These are phyloP conservation scores for Trochalopteron elliotii DNA, from an alignment of 2,113 vertebrate species.

Conservation along the genomic window DNA sequence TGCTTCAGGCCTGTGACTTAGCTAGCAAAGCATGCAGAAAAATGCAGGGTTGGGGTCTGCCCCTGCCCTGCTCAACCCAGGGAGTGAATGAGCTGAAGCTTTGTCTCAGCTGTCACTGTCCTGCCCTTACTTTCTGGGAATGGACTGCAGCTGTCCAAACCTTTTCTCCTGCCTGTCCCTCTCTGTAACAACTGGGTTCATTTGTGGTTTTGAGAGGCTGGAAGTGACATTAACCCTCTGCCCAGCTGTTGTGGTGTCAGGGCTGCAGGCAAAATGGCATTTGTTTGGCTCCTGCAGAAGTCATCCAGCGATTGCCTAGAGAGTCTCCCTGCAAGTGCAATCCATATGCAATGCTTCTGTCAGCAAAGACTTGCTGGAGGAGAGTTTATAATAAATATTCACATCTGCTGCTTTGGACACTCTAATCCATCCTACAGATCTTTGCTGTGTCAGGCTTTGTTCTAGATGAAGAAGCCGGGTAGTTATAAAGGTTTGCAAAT, in stretches of 20 bases:
- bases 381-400: slow-evolving; percentile 78
- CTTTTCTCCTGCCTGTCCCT: neutral
- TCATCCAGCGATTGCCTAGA: slow-evolving; percentile 33
- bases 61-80: neutral
- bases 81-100: neutral
- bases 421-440: slow-evolving; percentile 77
- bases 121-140: neutral
- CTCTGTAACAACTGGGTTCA: neutral
- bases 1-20: neutral
- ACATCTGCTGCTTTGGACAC: slow-evolving; percentile 78
- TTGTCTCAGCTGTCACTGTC: neutral
- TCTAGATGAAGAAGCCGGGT: slow-evolving; percentile 69
- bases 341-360: slow-evolving; percentile 70
- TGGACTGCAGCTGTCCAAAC: neutral
- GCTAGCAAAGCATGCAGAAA: neutral
- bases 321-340: slow-evolving; percentile 50
- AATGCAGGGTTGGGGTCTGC: fast-evolving
- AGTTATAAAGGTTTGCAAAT: slow-evolving; percentile 75
- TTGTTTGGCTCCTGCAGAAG: slow-evolving; percentile 54
- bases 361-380: slow-evolving; percentile 71
- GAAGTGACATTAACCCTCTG: neutral
- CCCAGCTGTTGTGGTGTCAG: neutral
- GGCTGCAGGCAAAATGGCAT: neutral
- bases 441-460: slow-evolving; percentile 81
- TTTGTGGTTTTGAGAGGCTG: slow-evolving; percentile 23